These are phyloP conservation scores for Acleris sparsana DNA, from an alignment of 2,888 invertebrate genomes.

Conservation along the genomic window DNA sequence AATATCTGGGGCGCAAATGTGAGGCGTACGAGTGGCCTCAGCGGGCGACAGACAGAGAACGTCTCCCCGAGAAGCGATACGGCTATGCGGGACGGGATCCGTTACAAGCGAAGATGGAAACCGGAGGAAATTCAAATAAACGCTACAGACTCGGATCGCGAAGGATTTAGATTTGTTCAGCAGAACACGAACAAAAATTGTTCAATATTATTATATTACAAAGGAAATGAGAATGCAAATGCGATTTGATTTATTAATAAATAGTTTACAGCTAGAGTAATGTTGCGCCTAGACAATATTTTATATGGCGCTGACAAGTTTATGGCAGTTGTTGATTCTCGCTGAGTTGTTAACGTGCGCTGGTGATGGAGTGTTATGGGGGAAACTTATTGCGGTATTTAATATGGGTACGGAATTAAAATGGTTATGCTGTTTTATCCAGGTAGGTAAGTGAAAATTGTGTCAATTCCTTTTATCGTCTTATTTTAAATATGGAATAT, in stretches of 20 bases:
- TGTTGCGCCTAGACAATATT: conserved; percentile 32
- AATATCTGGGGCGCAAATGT: conserved; percentile 22
- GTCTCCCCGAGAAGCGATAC: conserved; percentile 41
- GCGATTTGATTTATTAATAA: conserved; percentile 46
- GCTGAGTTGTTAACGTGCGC: conserved; percentile 31
- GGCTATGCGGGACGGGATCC: conserved; percentile 45
- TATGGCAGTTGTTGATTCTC: conserved; percentile 32
- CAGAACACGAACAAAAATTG: conserved; percentile 51
- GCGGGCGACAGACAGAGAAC: conserved; percentile 18
- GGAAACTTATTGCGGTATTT: conserved; percentile 12
- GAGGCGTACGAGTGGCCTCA: conserved; percentile 17
- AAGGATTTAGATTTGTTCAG: conserved; percentile 58
- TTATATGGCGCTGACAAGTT: conserved; percentile 35
- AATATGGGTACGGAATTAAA: not conserved
- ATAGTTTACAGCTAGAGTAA: conserved; percentile 35
- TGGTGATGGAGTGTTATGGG: conserved; percentile 17
- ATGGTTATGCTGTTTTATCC: not conserved
- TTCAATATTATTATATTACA: conserved; percentile 56
- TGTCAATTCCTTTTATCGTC: too few species aligned
- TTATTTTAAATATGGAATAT: too few species aligned
- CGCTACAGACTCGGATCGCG: conserved; percentile 51
- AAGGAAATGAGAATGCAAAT: conserved; percentile 50
- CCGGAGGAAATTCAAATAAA: conserved; percentile 66
- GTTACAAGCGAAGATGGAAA: conserved; percentile 48
- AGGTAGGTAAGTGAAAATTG: not conserved